These are phyloP conservation scores for Tiliacea aurago DNA, from an alignment of 2,888 invertebrate species.

Conservation along the genomic window DNA sequence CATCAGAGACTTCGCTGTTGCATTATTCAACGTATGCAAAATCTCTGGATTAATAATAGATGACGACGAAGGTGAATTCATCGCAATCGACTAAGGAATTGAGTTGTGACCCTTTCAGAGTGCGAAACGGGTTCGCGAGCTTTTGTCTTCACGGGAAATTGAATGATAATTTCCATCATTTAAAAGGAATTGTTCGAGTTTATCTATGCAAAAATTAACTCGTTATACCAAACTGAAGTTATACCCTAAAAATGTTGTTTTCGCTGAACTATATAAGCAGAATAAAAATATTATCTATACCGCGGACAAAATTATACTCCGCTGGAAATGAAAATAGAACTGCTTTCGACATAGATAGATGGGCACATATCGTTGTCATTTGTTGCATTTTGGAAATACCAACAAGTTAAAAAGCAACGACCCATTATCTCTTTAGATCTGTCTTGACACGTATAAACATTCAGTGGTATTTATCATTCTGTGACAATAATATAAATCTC, in stretches of 20 bases:
- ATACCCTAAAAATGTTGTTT: conserved; percentile 19
- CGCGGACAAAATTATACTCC: conserved; percentile 53
- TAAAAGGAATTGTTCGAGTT: conserved; percentile 57
- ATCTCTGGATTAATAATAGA: conserved; percentile 85
- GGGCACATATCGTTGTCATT: conserved; percentile 71
- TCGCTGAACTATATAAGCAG: conserved; percentile 16
- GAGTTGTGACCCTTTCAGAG: conserved; percentile 79
- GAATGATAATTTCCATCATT: conserved; percentile 72
- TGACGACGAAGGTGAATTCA: conserved; percentile 82
- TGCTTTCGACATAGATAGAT: conserved; percentile 55
- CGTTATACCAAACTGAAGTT: conserved; percentile 23
- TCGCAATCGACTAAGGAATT: conserved; percentile 78
- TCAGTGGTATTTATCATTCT: conserved; percentile 34
- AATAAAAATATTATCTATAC: conserved; percentile 54
- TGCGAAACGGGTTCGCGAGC: conserved; percentile 74
- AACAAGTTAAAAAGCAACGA: conserved; percentile 56
- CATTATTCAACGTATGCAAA: conserved; percentile 88
- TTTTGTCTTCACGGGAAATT: conserved; percentile 76
- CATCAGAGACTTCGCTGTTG: conserved; percentile 78
- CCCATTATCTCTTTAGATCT: conserved; percentile 60
- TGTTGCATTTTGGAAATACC: conserved; percentile 70
- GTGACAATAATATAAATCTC: conserved; percentile 37
- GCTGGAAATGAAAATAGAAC: conserved; percentile 64
- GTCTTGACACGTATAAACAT: conserved; percentile 44
- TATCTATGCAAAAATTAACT: conserved; percentile 35